Conservation (phyloP, 2,888 invertebrate species). For the Amblyjoppa fuscipennis region DNA sequence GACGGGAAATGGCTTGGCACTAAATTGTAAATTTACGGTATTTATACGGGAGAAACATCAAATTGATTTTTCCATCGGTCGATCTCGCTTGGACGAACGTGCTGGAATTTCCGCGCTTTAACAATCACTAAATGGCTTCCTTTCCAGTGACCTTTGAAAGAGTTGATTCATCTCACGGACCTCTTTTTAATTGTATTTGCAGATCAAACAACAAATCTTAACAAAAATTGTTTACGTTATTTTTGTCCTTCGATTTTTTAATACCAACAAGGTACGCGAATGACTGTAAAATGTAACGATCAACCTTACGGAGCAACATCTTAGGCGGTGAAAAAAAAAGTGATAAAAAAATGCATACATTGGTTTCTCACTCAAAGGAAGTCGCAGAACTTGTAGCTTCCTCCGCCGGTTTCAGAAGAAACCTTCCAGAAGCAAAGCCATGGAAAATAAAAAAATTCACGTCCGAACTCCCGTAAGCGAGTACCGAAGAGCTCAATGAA, state of each 20-base stretch:
- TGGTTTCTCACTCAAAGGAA: too few relatives aligned
- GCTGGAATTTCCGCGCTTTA: not conserved
- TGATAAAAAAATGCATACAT: not conserved
- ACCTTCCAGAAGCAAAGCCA: not conserved
- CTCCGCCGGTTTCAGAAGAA: not conserved
- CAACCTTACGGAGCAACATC: too few relatives aligned
- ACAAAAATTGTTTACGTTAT: not conserved
- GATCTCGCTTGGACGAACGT: not conserved
- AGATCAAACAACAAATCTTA: not conserved
- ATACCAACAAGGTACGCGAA: too few relatives aligned
- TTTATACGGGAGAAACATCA: not conserved
- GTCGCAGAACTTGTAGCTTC: not conserved
- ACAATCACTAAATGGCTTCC: not conserved
- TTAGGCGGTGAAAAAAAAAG: too few relatives aligned
- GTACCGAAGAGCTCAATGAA: slow-evolving; percentile 48
- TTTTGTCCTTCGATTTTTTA: too few relatives aligned
- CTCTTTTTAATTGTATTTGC: not conserved
- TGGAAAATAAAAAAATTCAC: not conserved
- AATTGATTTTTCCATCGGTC: not conserved
- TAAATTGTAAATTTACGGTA: too few relatives aligned
- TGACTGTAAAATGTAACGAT: too few relatives aligned
- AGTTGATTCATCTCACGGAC: not conserved
- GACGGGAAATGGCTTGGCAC: not conserved
- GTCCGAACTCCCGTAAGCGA: slow-evolving; percentile 6
- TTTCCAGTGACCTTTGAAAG: not conserved